These are phyloP conservation scores for Condylura cristata DNA, from an alignment of 2,113 vertebrate species.

Conservation along the genomic window DNA sequence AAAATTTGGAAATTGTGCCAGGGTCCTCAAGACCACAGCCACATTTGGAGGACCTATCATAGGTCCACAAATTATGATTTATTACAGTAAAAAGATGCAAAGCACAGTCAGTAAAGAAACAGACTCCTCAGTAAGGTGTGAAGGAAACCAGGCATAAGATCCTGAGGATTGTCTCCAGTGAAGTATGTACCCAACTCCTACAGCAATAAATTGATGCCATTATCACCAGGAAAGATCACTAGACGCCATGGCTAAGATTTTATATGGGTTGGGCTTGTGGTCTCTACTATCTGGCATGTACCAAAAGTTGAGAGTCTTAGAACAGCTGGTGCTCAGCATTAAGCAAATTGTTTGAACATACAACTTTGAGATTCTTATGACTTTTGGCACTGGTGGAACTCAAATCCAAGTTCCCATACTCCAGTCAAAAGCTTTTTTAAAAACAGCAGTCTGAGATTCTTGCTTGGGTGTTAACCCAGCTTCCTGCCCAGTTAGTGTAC, in stretches of 20 bases:
- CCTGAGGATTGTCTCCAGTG: neutral
- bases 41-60: neutral
- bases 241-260: neutral
- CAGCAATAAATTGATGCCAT: neutral
- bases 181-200: neutral
- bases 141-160: neutral
- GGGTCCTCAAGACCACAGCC: neutral
- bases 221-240: neutral
- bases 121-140: neutral
- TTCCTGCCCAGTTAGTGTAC: neutral
- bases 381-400: neutral
- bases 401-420: neutral
- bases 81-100: neutral
- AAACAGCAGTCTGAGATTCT: neutral
- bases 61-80: neutral
- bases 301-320: neutral
- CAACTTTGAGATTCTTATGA: neutral
- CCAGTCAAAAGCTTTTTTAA: neutral
- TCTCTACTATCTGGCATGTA: neutral
- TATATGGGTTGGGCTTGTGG: neutral
- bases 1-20: neutral
- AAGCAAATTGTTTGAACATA: neutral
- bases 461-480: neutral
- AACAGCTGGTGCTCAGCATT: neutral
- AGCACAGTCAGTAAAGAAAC: neutral